phyloP scores from a whole-genome alignment of 2,888 invertebrate genomes.

The Diogma glabrata region DNA sequence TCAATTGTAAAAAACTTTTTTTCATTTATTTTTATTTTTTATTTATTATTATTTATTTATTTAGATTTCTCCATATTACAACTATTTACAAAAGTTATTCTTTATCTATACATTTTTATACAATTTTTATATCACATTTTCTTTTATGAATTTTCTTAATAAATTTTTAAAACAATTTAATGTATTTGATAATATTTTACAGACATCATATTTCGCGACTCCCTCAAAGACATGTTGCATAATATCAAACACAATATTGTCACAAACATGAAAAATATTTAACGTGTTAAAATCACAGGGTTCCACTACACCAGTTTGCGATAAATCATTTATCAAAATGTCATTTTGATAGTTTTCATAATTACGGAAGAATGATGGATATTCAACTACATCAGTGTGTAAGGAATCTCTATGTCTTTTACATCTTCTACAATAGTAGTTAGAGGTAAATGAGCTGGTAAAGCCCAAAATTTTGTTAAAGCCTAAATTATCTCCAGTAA shows the following conservation, averaged over 20 bases:
- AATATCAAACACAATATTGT: background rate
- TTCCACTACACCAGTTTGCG: background rate
- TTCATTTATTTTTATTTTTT: too few relatives aligned
- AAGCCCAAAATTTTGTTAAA: background rate
- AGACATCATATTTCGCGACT: background rate
- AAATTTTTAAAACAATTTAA: too few relatives aligned
- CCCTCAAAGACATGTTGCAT: constrained; percentile 1
- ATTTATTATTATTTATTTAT: too few relatives aligned
- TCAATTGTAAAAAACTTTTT: background rate
- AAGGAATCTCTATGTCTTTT: background rate
- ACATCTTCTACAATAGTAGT: background rate
- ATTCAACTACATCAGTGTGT: background rate
- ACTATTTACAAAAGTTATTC: too few relatives aligned
- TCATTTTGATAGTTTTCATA: background rate
- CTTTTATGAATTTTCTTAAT: too few relatives aligned
- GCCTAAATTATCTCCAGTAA: background rate
- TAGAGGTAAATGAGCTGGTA: background rate
- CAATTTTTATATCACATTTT: too few relatives aligned
- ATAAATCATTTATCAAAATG: background rate
- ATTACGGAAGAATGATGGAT: constrained; percentile 1
- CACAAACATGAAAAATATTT: background rate
- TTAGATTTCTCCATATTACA: too few relatives aligned
- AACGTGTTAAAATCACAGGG: background rate
- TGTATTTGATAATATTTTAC: background rate
- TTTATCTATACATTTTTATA: too few relatives aligned